A percentile compares a stretch with the other conserved stretches of the same genome.
phyloP scores from a whole-genome alignment of 2,113 vertebrate genomes.

The Mystacornis crossleyi region DNA sequence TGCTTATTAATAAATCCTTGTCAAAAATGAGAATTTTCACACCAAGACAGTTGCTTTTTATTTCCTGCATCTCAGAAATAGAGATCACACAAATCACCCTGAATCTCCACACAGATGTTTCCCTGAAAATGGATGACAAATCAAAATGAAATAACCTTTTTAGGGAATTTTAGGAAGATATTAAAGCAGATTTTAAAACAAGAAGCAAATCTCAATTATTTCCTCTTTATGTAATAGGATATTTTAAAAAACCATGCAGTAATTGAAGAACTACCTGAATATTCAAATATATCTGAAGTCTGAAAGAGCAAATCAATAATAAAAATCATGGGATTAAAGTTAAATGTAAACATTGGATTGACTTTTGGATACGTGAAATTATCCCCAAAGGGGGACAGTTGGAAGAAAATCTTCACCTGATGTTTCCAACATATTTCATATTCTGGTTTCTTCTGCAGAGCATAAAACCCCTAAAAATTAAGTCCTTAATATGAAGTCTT shows the following conservation, averaged over 20 bases:
- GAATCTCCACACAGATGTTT: neutral
- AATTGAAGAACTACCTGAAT: neutral
- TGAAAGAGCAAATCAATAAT: neutral
- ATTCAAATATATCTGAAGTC: neutral
- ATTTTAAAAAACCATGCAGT: neutral
- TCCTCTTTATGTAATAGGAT: neutral
- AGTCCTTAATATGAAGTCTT: neutral
- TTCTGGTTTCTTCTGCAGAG: constrained; percentile 73
- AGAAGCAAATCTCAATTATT: neutral
- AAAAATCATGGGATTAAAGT: neutral
- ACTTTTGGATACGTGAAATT: constrained; percentile 77
- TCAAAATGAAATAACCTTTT: neutral
- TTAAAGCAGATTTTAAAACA: neutral
- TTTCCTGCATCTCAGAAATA: neutral
- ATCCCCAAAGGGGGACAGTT: constrained; percentile 18
- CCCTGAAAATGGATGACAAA: neutral
- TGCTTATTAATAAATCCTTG: neutral
- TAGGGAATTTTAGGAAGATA: neutral
- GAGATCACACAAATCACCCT: neutral
- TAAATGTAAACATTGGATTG: constrained; percentile 70
- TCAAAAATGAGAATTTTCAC: neutral
- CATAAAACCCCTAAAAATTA: neutral
- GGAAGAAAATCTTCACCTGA: constrained; percentile 73
- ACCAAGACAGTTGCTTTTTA: neutral
- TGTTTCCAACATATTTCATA: constrained; percentile 80